Evolutionary conservation across 2,888 invertebrate genomes (phyloP).

Genomic region (Cryptocephalus moraei): DNA sequence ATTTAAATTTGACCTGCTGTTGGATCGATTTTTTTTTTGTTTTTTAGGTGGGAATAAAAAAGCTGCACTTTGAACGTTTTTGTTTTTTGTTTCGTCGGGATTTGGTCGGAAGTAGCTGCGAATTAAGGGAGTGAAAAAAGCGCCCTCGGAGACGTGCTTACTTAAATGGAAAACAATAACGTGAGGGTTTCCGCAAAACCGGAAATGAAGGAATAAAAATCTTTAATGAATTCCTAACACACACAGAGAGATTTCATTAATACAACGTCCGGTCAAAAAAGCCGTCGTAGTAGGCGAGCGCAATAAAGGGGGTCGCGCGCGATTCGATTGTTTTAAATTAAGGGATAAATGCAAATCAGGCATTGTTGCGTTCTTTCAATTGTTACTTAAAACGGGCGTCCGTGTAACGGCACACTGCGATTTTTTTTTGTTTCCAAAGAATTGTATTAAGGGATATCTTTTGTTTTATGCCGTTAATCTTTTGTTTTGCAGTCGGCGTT

Average conservation of each 20-base stretch:
- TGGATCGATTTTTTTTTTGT: too few relatives aligned
- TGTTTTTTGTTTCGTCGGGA: too few relatives aligned
- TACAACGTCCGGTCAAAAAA: constrained; percentile 15
- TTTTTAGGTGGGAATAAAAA: too few relatives aligned
- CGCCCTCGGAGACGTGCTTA: background rate
- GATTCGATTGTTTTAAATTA: constrained; percentile 29
- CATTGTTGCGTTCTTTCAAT: constrained; percentile 31
- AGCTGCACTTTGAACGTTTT: too few relatives aligned
- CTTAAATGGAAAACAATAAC: constrained; percentile 1
- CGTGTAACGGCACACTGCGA: constrained; percentile 22
- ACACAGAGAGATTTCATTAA: constrained; percentile 13
- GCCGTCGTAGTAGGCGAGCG: constrained; percentile 4
- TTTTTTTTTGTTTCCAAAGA: constrained; percentile 26
- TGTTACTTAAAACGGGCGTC: constrained; percentile 29
- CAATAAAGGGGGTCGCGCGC: constrained; percentile 13
- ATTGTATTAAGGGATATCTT: constrained; percentile 28
- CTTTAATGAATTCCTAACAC: constrained; percentile 20
- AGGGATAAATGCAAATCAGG: constrained; percentile 33
- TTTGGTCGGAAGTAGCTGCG: too few relatives aligned
- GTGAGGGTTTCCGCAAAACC: constrained; percentile 13
- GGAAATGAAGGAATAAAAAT: constrained; percentile 27
- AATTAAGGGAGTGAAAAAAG: too few relatives aligned
- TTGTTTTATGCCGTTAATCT: constrained; percentile 25
- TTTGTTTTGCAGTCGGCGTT: constrained; percentile 21
- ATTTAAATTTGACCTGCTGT: too few relatives aligned